Evolutionary conservation across 2,113 vertebrate species (phyloP).

Genomic region (Charadrius vociferus): DNA sequence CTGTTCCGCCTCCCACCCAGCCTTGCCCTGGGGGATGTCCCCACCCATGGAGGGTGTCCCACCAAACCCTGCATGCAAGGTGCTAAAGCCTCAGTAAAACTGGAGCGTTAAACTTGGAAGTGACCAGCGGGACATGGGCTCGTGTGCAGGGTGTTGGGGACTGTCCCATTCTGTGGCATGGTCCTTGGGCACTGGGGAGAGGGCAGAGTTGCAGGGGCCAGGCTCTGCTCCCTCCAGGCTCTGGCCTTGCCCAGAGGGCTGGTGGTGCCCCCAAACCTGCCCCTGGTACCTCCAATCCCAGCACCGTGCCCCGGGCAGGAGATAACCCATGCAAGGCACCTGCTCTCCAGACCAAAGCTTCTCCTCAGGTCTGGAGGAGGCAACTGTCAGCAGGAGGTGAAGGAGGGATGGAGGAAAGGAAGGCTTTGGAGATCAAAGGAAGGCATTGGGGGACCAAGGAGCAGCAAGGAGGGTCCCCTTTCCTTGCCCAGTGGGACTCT

Average conservation of each 20-base stretch:
- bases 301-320: background rate
- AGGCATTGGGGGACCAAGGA: background rate
- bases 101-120: background rate
- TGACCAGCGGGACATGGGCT: background rate
- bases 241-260: background rate
- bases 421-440: background rate
- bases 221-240: background rate
- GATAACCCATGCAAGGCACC: background rate
- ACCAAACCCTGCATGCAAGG: background rate
- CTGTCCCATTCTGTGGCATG: rapidly evolving
- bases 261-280: background rate
- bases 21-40: background rate
- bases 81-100: background rate
- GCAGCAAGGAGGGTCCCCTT: background rate
- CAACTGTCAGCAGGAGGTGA: background rate
- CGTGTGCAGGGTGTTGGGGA: background rate
- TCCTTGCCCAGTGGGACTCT: background rate
- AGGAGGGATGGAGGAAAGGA: background rate
- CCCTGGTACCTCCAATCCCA: background rate
- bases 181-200: background rate
- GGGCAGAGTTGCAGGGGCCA: background rate
- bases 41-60: background rate
- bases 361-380: background rate
- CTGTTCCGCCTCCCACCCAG: background rate
- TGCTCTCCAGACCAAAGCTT: background rate